Percentiles rank a stretch among this genome's conserved stretches.
These are phyloP conservation scores for Potorous gilbertii DNA, from an alignment of 2,797 vertebrate genomes.

Conservation along the genomic window DNA sequence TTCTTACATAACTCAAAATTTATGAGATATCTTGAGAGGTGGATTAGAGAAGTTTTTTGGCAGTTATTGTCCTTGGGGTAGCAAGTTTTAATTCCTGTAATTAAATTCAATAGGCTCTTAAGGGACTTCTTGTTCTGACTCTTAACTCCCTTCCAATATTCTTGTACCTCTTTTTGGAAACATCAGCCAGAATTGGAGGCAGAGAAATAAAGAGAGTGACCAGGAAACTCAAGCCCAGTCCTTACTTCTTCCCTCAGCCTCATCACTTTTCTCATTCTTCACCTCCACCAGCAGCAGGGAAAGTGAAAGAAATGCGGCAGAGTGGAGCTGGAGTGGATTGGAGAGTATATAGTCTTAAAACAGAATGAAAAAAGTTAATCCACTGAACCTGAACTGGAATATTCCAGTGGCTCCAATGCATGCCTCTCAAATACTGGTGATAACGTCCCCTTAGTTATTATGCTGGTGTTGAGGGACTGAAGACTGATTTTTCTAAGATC, in stretches of 20 bases:
- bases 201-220: background rate
- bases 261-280: background rate
- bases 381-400: no score
- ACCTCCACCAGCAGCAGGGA: background rate
- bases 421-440: background rate
- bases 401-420: background rate
- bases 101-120: constrained; percentile 18
- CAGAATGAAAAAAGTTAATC: background rate
- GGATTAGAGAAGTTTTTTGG: constrained; percentile 10
- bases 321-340: background rate
- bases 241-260: background rate
- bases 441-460: background rate
- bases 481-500: background rate
- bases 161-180: background rate
- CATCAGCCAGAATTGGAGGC: background rate
- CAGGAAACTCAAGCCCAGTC: background rate
- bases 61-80: background rate
- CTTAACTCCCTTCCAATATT: background rate
- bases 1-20: constrained; percentile 14
- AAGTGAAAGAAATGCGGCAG: background rate
- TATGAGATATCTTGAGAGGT: background rate
- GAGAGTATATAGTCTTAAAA: background rate
- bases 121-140: background rate
- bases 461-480: background rate
- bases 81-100: constrained; percentile 28